phyloP scores from a whole-genome alignment of 2,888 invertebrate genomes.

The Plusia festucae region DNA sequence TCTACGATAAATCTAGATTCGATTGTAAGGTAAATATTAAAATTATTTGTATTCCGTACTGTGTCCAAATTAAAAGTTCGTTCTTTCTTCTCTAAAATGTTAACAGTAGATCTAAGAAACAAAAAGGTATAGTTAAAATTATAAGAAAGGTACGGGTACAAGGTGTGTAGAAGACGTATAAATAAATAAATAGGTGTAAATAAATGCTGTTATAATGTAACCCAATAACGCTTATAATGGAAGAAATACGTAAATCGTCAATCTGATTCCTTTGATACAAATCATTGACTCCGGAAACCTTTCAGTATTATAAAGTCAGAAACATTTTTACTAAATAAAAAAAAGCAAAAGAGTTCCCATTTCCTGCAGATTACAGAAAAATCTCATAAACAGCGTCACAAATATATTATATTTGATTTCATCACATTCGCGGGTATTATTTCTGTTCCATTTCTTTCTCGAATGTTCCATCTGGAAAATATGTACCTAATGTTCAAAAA shows the following conservation, averaged over 20 bases:
- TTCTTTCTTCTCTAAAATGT: not conserved
- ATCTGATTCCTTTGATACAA: constrained; percentile 4
- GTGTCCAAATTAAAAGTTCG: not conserved
- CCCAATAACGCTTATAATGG: constrained; percentile 2
- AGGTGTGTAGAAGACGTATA: not conserved
- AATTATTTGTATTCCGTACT: too few species aligned
- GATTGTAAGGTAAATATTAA: too few species aligned
- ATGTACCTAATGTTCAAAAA: not conserved
- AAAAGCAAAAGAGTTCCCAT: not conserved
- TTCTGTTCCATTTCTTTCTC: constrained; percentile 2
- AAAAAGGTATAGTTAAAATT: not conserved
- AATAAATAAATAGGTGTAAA: too few species aligned
- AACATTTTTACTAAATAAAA: not conserved
- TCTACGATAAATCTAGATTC: too few species aligned
- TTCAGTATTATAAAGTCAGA: not conserved
- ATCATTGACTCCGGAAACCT: not conserved
- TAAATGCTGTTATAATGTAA: not conserved
- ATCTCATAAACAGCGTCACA: constrained; percentile 3
- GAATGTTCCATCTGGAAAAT: not conserved
- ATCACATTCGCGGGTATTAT: not conserved
- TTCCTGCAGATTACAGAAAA: not conserved
- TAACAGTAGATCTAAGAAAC: not conserved
- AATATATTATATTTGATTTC: not conserved
- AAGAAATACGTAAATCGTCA: constrained; percentile 1
- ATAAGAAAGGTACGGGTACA: too few species aligned